Evolutionary conservation across 2,113 vertebrate genomes (phyloP), one percentile per base, ranked within the genome.

Genomic region (Dipodomys merriami): DNA sequence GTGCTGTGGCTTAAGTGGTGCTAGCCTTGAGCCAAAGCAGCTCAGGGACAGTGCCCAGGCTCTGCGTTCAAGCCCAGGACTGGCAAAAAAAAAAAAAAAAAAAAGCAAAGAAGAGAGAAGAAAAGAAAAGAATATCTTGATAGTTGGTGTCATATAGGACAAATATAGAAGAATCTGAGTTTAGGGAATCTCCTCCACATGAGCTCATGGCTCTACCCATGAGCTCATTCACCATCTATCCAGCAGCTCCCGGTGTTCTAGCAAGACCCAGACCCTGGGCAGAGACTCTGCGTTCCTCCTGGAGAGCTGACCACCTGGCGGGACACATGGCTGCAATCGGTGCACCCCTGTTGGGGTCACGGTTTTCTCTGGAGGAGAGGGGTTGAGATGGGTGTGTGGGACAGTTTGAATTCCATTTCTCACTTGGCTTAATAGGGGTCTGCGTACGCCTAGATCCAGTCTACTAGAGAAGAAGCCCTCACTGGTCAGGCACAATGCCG

Each of bases 181-280:
- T 12, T 5, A 2, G 30, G 29, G 33, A 44, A 12, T 15, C 23
- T 69, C 27, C 23, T 22, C 0, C 0, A 9, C 13, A 0, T 0
- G 25, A 19, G 15, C 33, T 33, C 3, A 1, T 1, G 0, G 49
- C 7, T 22, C 73, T 19, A 12, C 12, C 20, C 35, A 19, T 0
- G 0, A 8, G 3, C 22, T 80, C 19, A 12, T 18, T 33, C 23
- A 10, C 6, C 10, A 64, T 5, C 5, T 1, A 0, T 5, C 4
- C 22, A 19, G n/a, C 10, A 11, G 65, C 19, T 6, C 46, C 62
- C 39, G 25, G 74, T 13, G 20, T 16, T 22, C 60, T 22, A 22
- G 60, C 13, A 62, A 22, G 60, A 16, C 16, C 20, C 60, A 5
- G 15, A 22, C 15, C 60, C n/a, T 11, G 65, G 25, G 19, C 7